phyloP scores from a whole-genome alignment of 2,888 invertebrate genomes.

The Tupiocoris notatus region DNA sequence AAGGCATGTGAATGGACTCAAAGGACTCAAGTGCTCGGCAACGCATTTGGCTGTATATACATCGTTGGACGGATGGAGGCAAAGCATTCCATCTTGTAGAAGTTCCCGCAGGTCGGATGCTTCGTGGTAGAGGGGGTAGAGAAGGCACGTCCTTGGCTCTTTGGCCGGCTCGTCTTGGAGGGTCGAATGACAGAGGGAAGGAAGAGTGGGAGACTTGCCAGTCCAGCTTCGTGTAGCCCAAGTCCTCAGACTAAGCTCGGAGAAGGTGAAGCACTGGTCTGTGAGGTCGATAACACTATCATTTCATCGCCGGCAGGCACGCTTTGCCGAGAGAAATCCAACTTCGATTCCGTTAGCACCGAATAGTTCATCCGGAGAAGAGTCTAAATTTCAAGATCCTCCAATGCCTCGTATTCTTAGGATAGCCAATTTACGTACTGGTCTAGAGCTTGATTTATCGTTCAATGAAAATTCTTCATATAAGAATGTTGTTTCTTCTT shows the following conservation, averaged over 20 bases:
- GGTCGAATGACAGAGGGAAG: background rate
- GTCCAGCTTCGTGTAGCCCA: background rate
- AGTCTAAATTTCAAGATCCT: too few species aligned
- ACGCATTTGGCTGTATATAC: background rate
- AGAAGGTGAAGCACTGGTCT: background rate
- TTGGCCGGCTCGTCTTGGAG: background rate
- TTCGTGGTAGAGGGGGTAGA: background rate
- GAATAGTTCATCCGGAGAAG: background rate
- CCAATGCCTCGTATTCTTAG: too few species aligned
- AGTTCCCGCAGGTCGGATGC: background rate
- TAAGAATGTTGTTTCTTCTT: too few species aligned
- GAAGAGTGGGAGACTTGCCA: background rate
- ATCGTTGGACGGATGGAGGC: too few species aligned
- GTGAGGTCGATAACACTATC: background rate
- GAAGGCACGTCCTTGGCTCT: background rate
- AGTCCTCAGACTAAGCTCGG: background rate
- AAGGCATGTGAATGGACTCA: background rate
- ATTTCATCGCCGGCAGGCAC: background rate
- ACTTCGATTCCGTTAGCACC: background rate
- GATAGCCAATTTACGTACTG: too few species aligned
- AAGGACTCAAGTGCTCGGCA: background rate
- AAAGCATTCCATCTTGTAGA: background rate
- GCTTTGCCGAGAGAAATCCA: background rate
- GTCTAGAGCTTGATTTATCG: too few species aligned
- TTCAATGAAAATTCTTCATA: too few species aligned